Percentiles rank a stretch among this genome's conserved stretches.
phyloP scores from a whole-genome alignment of 2,113 vertebrate genomes.

The Antechinus flavipes region DNA sequence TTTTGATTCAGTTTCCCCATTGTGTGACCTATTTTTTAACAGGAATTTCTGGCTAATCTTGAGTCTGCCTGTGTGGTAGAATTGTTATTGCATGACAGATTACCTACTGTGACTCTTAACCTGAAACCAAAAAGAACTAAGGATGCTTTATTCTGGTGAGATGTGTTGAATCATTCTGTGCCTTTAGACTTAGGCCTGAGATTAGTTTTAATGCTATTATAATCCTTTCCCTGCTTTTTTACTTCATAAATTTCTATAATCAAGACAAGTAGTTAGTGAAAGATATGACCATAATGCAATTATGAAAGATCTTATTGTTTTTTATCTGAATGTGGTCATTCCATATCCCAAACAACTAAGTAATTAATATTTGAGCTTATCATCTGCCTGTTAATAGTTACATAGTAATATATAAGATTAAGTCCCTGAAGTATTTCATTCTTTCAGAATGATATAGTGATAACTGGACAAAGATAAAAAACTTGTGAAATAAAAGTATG shows the following conservation, averaged over 20 bases:
- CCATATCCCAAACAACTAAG: not conserved
- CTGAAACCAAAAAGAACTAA: not conserved
- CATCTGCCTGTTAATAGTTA: not conserved
- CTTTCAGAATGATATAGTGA: not conserved
- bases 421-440: not conserved
- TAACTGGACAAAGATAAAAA: not conserved
- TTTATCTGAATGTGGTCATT: not conserved
- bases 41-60: not conserved
- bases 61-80: not conserved
- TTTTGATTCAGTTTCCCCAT: not conserved
- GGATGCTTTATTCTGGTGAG: not conserved
- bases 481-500: not conserved
- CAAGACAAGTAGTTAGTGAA: not conserved
- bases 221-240: not conserved
- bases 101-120: not conserved
- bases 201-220: not conserved
- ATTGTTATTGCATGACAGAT: too few species aligned
- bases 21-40: not conserved
- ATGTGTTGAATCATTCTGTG: not conserved
- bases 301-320: not conserved
- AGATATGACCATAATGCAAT: not conserved
- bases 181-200: not conserved
- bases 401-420: not conserved
- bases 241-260: not conserved
- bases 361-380: not conserved